A percentile compares a stretch with the other conserved stretches of the same genome.
These are phyloP conservation scores for Drosophila quasianomalipes DNA, from an alignment of 2,888 invertebrate species.

Conservation along the genomic window DNA sequence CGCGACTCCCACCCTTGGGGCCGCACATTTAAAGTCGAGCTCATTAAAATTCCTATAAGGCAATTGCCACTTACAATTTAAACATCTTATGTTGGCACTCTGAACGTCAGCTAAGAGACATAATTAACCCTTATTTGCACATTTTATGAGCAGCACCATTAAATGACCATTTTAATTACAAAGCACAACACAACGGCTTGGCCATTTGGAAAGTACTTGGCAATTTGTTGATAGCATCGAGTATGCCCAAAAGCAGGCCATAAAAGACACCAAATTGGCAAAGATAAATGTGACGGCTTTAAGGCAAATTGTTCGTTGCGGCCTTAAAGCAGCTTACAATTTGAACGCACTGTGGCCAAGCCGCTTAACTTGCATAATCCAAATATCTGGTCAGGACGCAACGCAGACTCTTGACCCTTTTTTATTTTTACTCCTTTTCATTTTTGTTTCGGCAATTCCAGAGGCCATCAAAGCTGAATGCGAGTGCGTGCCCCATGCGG, in stretches of 20 bases:
- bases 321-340: conserved; percentile 74
- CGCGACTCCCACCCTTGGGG: not conserved
- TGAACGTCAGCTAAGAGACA: conserved; percentile 60
- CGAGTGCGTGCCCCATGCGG: conserved; percentile 53
- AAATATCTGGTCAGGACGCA: conserved; percentile 79
- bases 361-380: conserved; percentile 83
- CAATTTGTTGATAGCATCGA: conserved; percentile 60
- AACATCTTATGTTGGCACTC: conserved; percentile 54
- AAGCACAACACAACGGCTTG: conserved; percentile 31
- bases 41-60: conserved; percentile 62
- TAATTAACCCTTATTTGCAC: conserved; percentile 84
- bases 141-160: conserved; percentile 80
- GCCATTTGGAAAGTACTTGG: conserved; percentile 54
- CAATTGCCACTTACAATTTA: conserved; percentile 59
- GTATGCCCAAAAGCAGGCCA: conserved; percentile 24
- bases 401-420: conserved; percentile 73
- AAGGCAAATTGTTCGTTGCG: conserved; percentile 41
- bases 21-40: conserved; percentile 18
- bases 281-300: conserved; percentile 44
- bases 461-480: conserved; percentile 52
- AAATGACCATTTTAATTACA: conserved; percentile 77
- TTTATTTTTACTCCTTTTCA: not conserved
- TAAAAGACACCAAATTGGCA: conserved; percentile 43
- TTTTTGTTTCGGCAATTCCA: conserved; percentile 17
- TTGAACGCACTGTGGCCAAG: conserved; percentile 67